A percentile compares a stretch with the other conserved stretches of the same genome.
Conservation (phyloP, 1,140 invertebrate genomes). For the Leptinotarsa texana region DNA sequence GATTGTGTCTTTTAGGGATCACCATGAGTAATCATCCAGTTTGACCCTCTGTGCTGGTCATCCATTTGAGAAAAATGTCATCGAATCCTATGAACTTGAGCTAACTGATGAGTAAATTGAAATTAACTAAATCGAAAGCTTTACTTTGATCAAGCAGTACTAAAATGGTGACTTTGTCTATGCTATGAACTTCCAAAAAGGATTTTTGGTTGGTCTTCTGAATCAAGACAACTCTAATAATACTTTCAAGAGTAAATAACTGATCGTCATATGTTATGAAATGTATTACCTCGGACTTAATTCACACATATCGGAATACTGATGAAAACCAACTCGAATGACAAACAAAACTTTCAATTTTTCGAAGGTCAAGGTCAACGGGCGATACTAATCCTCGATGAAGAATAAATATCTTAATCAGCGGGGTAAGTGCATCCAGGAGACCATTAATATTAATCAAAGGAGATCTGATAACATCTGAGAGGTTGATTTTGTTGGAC, state of each 20-base stretch:
- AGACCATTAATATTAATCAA: conserved; percentile 37
- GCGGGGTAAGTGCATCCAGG: conserved; percentile 21
- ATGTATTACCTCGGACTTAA: neutral
- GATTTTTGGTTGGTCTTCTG: neutral
- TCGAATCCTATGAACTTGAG: too few species aligned
- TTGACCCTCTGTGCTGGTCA: too few species aligned
- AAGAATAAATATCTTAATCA: conserved; percentile 31
- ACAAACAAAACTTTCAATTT: neutral
- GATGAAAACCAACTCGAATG: neutral
- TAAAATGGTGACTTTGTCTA: too few species aligned
- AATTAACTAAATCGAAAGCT: too few species aligned
- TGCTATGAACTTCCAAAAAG: too few species aligned
- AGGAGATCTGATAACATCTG: conserved; percentile 33
- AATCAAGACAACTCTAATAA: neutral
- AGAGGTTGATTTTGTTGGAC: conserved; percentile 21
- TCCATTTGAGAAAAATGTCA: too few species aligned
- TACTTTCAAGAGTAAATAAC: too few species aligned
- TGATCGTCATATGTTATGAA: neutral
- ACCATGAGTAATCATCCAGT: too few species aligned
- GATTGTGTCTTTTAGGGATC: too few species aligned
- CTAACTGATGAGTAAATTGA: too few species aligned
- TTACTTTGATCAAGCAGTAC: too few species aligned
- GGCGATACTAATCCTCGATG: conserved; percentile 7
- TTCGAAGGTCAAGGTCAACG: conserved; percentile 2
- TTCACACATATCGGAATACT: neutral